These are phyloP conservation scores for Platichthys flesus DNA, from an alignment of 2,113 vertebrate species.

Conservation along the genomic window DNA sequence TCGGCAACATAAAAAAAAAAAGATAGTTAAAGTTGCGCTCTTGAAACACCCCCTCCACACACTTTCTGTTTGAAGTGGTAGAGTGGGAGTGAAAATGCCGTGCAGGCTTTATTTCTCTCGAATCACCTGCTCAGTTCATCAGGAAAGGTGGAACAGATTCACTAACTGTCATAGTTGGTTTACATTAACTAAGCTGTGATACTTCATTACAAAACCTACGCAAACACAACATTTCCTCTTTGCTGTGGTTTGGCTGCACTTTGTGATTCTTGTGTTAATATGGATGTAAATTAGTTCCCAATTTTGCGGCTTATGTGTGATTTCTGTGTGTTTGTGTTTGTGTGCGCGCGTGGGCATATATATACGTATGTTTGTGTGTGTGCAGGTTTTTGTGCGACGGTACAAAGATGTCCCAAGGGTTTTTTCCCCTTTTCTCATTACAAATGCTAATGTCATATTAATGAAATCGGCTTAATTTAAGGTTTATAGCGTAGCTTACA, in stretches of 20 bases:
- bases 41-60: background rate
- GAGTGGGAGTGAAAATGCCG: conserved; percentile 47
- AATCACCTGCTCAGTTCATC: conserved; percentile 57
- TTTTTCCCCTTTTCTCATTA: conserved; percentile 72
- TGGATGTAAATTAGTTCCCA: conserved; percentile 57
- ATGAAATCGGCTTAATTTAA: conserved; percentile 80
- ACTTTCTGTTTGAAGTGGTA: background rate
- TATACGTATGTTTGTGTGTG: conserved; percentile 17
- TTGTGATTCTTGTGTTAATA: conserved; percentile 53
- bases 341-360: conserved; percentile 6
- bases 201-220: conserved; percentile 42
- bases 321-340: conserved; percentile 27
- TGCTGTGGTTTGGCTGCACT: conserved; percentile 19
- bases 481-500: conserved; percentile 77
- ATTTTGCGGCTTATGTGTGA: conserved; percentile 46
- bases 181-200: conserved; percentile 43
- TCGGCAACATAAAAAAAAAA: too few species aligned
- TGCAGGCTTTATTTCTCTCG: conserved; percentile 49
- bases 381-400: conserved; percentile 45
- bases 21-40: conserved; percentile 21
- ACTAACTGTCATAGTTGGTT: conserved; percentile 52
- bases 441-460: conserved; percentile 82
- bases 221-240: conserved; percentile 27
- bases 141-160: conserved; percentile 52
- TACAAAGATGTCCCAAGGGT: conserved; percentile 75